Evolutionary conservation across 2,797 vertebrate genomes (phyloP).

Genomic region (Acestrorhynchus altus): DNA sequence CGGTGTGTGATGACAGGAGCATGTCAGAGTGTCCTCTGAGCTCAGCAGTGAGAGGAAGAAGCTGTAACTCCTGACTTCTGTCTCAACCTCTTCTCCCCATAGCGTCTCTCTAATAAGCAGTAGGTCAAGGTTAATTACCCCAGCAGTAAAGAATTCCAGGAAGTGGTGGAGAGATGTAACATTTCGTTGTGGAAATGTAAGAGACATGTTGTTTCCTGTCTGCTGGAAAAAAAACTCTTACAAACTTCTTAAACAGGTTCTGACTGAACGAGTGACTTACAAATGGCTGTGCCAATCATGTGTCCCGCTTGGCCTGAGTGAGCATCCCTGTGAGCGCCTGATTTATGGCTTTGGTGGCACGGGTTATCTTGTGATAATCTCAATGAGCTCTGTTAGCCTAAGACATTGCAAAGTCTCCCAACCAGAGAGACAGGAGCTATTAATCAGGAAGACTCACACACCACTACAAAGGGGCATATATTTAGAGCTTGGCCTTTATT

Average conservation of each 20-base stretch:
- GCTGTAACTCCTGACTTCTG: slow-evolving; percentile 47
- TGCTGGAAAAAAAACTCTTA: slow-evolving; percentile 33
- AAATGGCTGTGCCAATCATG: slow-evolving; percentile 26
- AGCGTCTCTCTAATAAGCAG: slow-evolving; percentile 49
- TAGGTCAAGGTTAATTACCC: slow-evolving; percentile 60
- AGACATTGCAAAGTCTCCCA: slow-evolving; percentile 42
- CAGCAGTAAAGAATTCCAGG: slow-evolving; percentile 49
- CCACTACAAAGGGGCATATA: slow-evolving; percentile 31
- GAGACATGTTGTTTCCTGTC: slow-evolving; percentile 4
- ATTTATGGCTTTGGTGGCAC: slow-evolving; percentile 44
- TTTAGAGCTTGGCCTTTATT: slow-evolving; percentile 35
- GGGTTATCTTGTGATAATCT: slow-evolving; percentile 53
- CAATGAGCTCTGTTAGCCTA: slow-evolving; percentile 50
- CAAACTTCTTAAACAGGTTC: slow-evolving; percentile 15
- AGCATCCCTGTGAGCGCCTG: slow-evolving; percentile 32
- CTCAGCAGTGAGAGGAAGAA: slow-evolving; percentile 26
- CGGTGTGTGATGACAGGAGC: slow-evolving; percentile 24
- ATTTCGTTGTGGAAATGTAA: slow-evolving; percentile 28
- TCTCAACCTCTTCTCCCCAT: slow-evolving; percentile 36
- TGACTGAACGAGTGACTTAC: slow-evolving; percentile 32
- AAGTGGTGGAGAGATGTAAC: slow-evolving; percentile 32
- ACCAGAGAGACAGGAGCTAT: slow-evolving; percentile 45
- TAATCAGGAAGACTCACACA: slow-evolving; percentile 44
- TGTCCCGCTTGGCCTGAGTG: slow-evolving; percentile 6
- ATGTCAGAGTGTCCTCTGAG: slow-evolving; percentile 17